Conservation (phyloP, 2,113 vertebrate species). For the Centrocercus urophasianus region DNA sequence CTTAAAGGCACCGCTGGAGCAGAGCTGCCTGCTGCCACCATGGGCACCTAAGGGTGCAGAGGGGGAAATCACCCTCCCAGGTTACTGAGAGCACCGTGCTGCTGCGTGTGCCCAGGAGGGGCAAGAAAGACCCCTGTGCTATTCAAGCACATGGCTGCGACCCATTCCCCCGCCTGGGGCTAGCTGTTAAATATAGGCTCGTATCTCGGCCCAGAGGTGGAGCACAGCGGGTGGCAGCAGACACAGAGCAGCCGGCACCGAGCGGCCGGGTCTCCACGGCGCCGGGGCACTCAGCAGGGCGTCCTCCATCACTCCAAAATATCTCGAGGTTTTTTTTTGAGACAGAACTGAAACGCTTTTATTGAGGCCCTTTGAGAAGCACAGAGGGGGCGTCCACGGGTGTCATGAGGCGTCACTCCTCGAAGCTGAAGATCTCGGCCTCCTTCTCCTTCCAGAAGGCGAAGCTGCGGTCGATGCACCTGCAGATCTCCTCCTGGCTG, state of each 20-base stretch:
- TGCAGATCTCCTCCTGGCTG: slow-evolving; percentile 89
- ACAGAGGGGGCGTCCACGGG: neutral
- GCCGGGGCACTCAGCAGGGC: neutral
- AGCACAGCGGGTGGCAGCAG: neutral
- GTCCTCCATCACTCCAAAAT: neutral
- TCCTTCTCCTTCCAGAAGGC: slow-evolving; percentile 99
- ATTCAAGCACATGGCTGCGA: neutral
- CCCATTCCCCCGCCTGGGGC: neutral
- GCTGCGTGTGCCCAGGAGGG: neutral
- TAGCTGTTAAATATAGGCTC: neutral
- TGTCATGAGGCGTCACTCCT: slow-evolving; percentile 56
- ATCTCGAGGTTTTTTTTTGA: neutral
- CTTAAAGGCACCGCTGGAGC: slow-evolving; percentile 21
- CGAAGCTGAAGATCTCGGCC: slow-evolving; percentile 91
- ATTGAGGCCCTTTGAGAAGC: neutral
- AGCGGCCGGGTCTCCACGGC: too few relatives aligned
- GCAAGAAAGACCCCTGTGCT: neutral
- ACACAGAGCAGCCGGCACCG: neutral
- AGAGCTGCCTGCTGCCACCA: neutral
- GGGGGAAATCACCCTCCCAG: too few relatives aligned
- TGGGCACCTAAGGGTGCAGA: neutral
- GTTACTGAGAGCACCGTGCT: neutral
- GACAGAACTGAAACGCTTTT: neutral
- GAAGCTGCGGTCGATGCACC: slow-evolving; percentile 94
- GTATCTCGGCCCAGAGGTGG: neutral